Conservation (phyloP, 2,888 invertebrate genomes). For the Achlya flavicornis region DNA sequence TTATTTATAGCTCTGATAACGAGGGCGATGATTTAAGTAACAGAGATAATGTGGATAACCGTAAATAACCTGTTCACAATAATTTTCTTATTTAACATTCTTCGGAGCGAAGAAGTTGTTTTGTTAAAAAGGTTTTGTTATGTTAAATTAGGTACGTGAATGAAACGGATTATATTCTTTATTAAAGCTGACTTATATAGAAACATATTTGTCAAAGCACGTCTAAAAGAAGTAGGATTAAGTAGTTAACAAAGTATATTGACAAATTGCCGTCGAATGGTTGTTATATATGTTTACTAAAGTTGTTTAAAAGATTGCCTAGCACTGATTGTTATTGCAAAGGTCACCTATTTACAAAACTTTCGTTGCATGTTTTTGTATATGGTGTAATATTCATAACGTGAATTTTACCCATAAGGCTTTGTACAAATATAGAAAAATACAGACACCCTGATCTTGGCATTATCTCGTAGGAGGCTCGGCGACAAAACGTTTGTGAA, state of each 20-base stretch:
- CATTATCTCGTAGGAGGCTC: constrained; percentile 34
- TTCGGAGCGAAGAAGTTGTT: constrained; percentile 20
- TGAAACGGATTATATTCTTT: neutral
- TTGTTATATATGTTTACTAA: too few relatives aligned
- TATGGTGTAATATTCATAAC: too few relatives aligned
- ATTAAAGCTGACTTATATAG: neutral
- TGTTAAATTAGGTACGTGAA: constrained; percentile 6
- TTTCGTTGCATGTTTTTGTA: too few relatives aligned
- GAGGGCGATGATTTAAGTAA: constrained; percentile 76
- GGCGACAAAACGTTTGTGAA: constrained; percentile 30
- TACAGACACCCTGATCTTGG: constrained; percentile 29
- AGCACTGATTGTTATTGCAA: too few relatives aligned
- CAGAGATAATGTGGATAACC: constrained; percentile 68
- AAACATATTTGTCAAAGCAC: too few relatives aligned
- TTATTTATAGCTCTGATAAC: constrained; percentile 76
- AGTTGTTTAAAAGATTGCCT: too few relatives aligned
- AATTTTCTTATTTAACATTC: constrained; percentile 41
- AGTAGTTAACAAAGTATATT: too few relatives aligned
- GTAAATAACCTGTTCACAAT: constrained; percentile 69
- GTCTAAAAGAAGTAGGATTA: too few relatives aligned
- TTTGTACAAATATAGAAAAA: neutral
- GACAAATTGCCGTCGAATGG: too few relatives aligned
- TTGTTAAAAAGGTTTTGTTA: constrained; percentile 16
- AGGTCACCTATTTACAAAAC: too few relatives aligned
- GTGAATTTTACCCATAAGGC: too few relatives aligned